Evolutionary conservation across 2,888 invertebrate genomes (phyloP).

Genomic region (Periphyllus acericola): DNA sequence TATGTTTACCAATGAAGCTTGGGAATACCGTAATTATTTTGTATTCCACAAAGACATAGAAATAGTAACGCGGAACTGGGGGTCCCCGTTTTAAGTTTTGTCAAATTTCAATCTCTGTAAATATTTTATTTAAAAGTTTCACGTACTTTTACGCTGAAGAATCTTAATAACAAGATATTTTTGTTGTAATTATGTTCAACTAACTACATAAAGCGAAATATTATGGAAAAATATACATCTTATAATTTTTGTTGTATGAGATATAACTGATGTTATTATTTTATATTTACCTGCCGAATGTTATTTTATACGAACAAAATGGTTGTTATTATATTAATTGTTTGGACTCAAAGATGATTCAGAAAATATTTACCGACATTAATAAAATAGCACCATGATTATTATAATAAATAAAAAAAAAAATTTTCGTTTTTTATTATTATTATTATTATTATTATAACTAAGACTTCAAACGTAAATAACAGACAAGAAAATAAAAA

Average conservation of each 20-base stretch:
- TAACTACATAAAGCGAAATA: neutral
- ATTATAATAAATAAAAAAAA: no score
- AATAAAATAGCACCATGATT: no score
- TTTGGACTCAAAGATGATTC: neutral
- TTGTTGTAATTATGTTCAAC: neutral
- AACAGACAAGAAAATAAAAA: no score
- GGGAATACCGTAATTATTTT: constrained; percentile 14
- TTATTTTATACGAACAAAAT: neutral
- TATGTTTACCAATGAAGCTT: neutral
- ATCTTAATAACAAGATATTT: neutral
- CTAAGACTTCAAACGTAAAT: no score
- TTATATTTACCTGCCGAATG: neutral
- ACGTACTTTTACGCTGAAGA: neutral
- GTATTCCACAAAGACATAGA: neutral
- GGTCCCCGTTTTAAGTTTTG: neutral
- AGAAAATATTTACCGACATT: no score
- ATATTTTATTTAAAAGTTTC: constrained; percentile 2
- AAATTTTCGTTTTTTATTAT: no score
- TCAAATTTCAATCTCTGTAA: constrained; percentile 3
- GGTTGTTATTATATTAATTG: neutral
- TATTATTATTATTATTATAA: no score
- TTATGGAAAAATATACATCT: neutral
- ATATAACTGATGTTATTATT: neutral
- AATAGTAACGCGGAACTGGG: neutral
- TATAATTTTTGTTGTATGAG: neutral